phyloP scores from a whole-genome alignment of 2,888 invertebrate species.

The Nomada hirtipes region DNA sequence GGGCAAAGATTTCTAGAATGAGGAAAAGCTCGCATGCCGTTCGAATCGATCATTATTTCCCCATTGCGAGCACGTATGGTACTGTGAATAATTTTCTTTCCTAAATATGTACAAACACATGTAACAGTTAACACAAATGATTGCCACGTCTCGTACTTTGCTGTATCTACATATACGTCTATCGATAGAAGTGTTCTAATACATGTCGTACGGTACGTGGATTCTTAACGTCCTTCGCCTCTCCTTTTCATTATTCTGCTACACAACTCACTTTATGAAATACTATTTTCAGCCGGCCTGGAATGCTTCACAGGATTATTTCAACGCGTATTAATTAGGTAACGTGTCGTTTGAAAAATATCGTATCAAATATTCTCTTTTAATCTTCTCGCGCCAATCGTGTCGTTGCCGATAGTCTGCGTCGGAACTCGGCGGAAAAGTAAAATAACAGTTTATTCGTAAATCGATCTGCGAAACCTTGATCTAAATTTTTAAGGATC shows the following conservation, averaged over 20 bases:
- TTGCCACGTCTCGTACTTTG: conserved; percentile 7
- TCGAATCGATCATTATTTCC: neutral
- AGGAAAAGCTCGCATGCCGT: neutral
- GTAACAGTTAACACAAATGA: conserved; percentile 33
- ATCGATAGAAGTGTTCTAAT: conserved; percentile 4
- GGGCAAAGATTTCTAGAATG: conserved; percentile 7
- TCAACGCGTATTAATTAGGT: conserved; percentile 7
- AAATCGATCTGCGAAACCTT: neutral
- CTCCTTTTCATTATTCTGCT: neutral
- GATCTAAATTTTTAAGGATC: neutral
- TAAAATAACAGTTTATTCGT: conserved; percentile 9
- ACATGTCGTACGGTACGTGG: neutral
- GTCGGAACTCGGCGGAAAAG: conserved; percentile 12
- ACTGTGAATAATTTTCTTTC: neutral
- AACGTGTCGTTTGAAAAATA: conserved; percentile 48
- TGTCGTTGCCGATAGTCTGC: neutral
- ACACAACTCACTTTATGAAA: conserved; percentile 6
- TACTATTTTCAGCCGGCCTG: conserved; percentile 8
- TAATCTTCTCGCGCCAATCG: conserved; percentile 5
- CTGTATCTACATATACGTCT: conserved; percentile 5
- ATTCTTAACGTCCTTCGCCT: neutral
- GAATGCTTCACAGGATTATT: conserved; percentile 3
- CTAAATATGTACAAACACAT: conserved; percentile 21
- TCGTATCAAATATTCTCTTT: conserved; percentile 42
- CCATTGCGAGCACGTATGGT: conserved; percentile 5